These are phyloP conservation scores for Cryptomyrus ogoouensis DNA, from an alignment of 2,113 vertebrate genomes.

Conservation along the genomic window DNA sequence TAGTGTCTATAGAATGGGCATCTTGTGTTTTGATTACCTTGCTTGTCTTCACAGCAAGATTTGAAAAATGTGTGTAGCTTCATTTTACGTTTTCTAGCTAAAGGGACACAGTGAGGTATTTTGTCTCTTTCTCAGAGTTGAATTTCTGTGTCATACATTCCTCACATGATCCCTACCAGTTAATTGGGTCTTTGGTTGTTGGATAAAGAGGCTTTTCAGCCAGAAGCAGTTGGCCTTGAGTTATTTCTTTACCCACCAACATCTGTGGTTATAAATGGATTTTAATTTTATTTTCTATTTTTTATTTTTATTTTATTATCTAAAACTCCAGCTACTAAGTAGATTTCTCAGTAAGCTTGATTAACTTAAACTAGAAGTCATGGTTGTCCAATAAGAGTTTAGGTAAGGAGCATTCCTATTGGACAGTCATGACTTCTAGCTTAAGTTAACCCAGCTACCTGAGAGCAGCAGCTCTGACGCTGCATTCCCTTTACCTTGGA, in stretches of 20 bases:
- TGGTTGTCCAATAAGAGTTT: no score
- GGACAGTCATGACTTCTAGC: no score
- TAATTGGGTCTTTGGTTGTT: background rate
- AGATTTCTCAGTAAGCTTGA: background rate
- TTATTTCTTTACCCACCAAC: background rate
- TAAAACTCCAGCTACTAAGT: background rate
- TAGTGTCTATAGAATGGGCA: background rate
- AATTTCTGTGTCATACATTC: background rate
- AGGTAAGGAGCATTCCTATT: no score
- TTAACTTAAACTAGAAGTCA: no score
- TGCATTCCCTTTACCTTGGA: no score
- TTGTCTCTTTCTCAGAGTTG: background rate
- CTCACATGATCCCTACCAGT: background rate
- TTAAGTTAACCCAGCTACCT: no score
- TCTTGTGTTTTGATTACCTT: background rate
- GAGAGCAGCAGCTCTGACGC: no score
- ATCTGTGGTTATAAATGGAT: background rate
- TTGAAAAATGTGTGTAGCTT: background rate
- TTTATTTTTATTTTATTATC: no score
- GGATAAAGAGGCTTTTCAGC: background rate
- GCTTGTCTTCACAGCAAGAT: background rate
- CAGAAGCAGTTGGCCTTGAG: background rate
- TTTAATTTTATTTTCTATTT: background rate
- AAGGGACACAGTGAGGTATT: background rate
- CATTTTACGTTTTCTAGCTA: background rate